phyloP scores from a whole-genome alignment of 2,797 vertebrate species.

The Gallirallus australis region DNA sequence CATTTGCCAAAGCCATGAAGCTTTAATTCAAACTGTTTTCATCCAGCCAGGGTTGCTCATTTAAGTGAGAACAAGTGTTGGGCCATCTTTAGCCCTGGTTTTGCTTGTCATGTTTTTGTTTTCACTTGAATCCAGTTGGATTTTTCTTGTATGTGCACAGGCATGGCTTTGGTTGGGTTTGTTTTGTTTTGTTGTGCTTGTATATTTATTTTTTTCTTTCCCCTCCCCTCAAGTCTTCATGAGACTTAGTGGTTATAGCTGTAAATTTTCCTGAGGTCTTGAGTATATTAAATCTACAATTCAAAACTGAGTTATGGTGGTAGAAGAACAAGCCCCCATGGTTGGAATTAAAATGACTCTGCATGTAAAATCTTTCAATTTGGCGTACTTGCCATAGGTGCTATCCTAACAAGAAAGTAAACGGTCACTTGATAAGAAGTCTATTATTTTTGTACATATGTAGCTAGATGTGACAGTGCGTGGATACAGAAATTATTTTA shows the following conservation, averaged over 20 bases:
- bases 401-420: neutral
- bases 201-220: no score
- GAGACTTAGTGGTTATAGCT: neutral
- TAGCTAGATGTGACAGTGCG: neutral
- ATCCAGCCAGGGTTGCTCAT: neutral
- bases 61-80: neutral
- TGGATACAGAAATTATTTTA: neutral
- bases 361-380: neutral
- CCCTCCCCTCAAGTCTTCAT: fast-evolving
- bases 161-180: neutral
- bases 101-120: neutral
- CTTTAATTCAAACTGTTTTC: neutral
- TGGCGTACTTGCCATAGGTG: neutral
- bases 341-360: neutral
- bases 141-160: neutral
- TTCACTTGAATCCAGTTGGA: neutral
- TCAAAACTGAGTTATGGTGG: neutral
- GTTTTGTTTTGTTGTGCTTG: neutral
- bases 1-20: neutral
- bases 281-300: neutral
- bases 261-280: neutral
- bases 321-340: neutral
- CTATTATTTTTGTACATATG: neutral
- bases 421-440: neutral
- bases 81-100: neutral